Percentiles rank a stretch among this genome's conserved stretches.
Evolutionary conservation across 2,888 invertebrate genomes (phyloP).

Genomic region (Spisula subtruncata): DNA sequence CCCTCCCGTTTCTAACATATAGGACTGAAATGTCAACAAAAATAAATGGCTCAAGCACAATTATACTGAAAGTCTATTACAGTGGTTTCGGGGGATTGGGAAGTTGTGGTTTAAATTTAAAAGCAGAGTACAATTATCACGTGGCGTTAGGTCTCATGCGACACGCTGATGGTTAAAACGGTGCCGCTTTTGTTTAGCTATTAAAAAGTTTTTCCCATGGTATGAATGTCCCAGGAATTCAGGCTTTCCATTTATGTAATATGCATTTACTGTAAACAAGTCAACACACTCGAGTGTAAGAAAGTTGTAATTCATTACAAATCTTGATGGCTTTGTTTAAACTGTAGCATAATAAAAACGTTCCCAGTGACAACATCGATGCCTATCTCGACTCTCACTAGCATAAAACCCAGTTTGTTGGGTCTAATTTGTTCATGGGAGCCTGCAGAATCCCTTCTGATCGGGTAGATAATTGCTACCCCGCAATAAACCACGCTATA

Average conservation of each 20-base stretch:
- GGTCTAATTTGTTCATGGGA: conserved; percentile 57
- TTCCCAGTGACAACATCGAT: conserved; percentile 42
- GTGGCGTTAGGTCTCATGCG: neutral
- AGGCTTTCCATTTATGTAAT: conserved; percentile 22
- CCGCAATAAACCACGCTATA: conserved; percentile 46
- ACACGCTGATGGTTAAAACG: neutral
- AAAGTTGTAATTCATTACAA: conserved; percentile 27
- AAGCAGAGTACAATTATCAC: no score
- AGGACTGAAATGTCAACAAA: no score
- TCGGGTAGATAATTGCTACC: conserved; percentile 39
- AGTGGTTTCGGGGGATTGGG: no score
- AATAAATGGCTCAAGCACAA: no score
- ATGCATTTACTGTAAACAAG: neutral
- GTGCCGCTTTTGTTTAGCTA: conserved; percentile 1
- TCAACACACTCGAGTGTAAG: neutral
- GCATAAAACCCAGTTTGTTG: conserved; percentile 40
- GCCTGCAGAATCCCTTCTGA: conserved; percentile 45
- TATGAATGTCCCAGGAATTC: neutral
- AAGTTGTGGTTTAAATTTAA: no score
- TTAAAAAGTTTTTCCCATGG: conserved; percentile 24
- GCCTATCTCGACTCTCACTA: conserved; percentile 33
- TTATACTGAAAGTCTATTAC: no score
- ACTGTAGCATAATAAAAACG: conserved; percentile 43
- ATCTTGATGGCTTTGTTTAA: conserved; percentile 47
- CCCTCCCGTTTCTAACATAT: no score